These are phyloP conservation scores for Pseudococcus longispinus DNA, from an alignment of 2,888 invertebrate species.

Conservation along the genomic window DNA sequence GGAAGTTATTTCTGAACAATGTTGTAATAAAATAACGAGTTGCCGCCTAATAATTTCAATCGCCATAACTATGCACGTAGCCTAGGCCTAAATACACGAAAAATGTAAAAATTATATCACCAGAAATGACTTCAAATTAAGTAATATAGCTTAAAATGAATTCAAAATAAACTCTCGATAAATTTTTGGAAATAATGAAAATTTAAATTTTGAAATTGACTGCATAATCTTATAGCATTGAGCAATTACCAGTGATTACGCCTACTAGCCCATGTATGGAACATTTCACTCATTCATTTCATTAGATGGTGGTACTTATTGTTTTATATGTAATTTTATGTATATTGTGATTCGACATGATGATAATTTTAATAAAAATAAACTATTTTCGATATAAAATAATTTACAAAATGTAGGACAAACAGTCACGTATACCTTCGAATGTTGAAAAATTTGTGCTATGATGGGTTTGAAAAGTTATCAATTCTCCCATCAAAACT, in stretches of 20 bases:
- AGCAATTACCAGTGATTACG: neutral
- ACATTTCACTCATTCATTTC: neutral
- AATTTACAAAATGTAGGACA: neutral
- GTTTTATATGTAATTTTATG: neutral
- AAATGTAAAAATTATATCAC: too few species aligned
- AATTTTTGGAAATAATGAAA: neutral
- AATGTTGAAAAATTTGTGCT: constrained; percentile 18
- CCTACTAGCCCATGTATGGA: neutral
- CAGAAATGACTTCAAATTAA: too few species aligned
- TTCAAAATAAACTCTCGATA: neutral
- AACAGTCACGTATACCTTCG: neutral
- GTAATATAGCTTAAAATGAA: neutral
- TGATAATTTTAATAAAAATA: neutral
- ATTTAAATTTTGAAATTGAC: neutral
- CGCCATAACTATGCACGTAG: too few species aligned
- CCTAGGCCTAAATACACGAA: too few species aligned
- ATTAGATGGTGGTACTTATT: neutral
- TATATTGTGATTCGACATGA: neutral
- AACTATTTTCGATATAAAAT: neutral
- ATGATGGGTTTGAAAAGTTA: neutral
- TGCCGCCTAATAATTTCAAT: neutral
- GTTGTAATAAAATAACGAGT: neutral
- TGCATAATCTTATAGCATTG: neutral
- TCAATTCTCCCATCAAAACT: neutral
- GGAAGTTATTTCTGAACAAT: too few species aligned